These are phyloP conservation scores for Hedya salicella DNA, from an alignment of 2,888 invertebrate genomes.

Conservation along the genomic window DNA sequence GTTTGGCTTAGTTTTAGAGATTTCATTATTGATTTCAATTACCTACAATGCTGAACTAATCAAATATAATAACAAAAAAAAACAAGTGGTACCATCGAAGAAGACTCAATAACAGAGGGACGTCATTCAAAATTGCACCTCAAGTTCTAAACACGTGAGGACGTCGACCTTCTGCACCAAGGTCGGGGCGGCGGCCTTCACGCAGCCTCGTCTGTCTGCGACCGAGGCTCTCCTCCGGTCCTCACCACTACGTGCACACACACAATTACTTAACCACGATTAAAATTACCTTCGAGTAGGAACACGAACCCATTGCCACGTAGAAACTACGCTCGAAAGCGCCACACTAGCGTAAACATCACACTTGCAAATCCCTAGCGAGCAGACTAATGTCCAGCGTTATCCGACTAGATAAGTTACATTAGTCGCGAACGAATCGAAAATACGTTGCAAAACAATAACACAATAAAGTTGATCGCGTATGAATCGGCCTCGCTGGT, in stretches of 20 bases:
- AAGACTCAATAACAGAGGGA: constrained; percentile 3
- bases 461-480: constrained; percentile 33
- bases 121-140: constrained; percentile 60
- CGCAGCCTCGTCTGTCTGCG: constrained; percentile 78
- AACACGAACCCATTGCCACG: constrained; percentile 80
- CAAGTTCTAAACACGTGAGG: constrained; percentile 73
- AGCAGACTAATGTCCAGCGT: constrained; percentile 75
- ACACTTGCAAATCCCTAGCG: constrained; percentile 60
- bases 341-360: constrained; percentile 65
- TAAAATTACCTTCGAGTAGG: constrained; percentile 75
- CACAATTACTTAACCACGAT: constrained; percentile 61
- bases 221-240: constrained; percentile 60
- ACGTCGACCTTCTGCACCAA: constrained; percentile 82
- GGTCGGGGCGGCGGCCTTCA: constrained; percentile 84
- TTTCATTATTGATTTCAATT: too few species aligned
- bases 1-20: too few species aligned
- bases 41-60: too few species aligned
- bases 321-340: constrained; percentile 70
- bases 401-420: constrained; percentile 75
- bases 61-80: not conserved
- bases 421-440: constrained; percentile 65
- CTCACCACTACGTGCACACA: constrained; percentile 64
- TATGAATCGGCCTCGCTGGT: constrained; percentile 70
- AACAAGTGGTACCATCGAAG: not conserved
- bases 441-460: constrained; percentile 45